A percentile compares a stretch with the other conserved stretches of the same genome.
Conservation (phyloP, 1,140 invertebrate species). For the Hormaphis cornu region DNA sequence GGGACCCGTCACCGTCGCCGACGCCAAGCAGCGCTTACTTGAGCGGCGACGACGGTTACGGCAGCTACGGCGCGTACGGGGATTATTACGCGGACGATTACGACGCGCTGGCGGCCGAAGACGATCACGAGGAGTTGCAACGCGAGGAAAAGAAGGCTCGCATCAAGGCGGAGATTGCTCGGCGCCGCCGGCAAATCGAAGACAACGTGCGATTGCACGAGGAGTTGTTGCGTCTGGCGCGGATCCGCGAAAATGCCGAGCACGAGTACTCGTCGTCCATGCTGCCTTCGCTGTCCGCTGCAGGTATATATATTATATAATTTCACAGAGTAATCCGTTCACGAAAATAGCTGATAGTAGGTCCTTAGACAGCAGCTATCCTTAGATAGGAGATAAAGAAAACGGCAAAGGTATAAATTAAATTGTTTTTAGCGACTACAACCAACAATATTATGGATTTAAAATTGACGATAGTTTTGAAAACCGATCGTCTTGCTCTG, state of each 20-base stretch:
- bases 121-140: constrained; percentile 44
- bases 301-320: neutral
- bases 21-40: neutral
- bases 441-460: too few relatives aligned
- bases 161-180: constrained; percentile 56
- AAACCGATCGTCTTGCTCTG: too few relatives aligned
- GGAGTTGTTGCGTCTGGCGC: constrained; percentile 48
- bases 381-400: too few relatives aligned
- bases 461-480: too few relatives aligned
- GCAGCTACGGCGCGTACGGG: neutral
- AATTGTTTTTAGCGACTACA: too few relatives aligned
- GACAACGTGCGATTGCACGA: constrained; percentile 51
- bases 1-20: constrained; percentile 49
- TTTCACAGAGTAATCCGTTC: too few relatives aligned
- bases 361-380: too few relatives aligned
- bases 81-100: neutral
- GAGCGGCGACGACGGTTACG: neutral
- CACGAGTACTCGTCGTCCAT: constrained; percentile 37
- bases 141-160: constrained; percentile 53
- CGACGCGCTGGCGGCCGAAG: constrained; percentile 44
- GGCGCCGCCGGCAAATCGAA: constrained; percentile 53
- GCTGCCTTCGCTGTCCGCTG: neutral
- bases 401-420: too few relatives aligned
- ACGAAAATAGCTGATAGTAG: too few relatives aligned
- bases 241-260: constrained; percentile 44